phyloP scores from a whole-genome alignment of 2,797 vertebrate genomes.

The Acrossocheilus fasciatus region DNA sequence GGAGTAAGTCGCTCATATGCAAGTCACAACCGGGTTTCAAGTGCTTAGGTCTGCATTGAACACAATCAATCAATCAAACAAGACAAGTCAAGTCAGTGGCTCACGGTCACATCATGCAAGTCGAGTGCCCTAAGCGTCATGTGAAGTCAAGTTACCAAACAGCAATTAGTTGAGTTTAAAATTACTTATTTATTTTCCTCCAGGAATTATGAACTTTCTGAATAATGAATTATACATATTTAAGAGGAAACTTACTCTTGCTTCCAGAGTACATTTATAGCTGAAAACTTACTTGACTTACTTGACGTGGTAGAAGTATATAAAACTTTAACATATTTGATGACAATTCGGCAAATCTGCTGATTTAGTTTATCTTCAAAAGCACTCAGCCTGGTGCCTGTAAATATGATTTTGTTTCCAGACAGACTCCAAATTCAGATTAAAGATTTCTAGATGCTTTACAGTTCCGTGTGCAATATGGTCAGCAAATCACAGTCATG shows the following conservation, averaged over 20 bases:
- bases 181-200: background rate
- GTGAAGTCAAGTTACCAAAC: background rate
- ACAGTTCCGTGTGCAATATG: background rate
- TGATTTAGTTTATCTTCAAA: background rate
- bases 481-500: background rate
- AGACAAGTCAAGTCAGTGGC: constrained; percentile 10
- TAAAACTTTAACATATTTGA: background rate
- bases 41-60: constrained; percentile 1
- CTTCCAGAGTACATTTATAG: background rate
- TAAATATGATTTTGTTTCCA: background rate
- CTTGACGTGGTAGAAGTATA: background rate
- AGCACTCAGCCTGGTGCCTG: background rate
- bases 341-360: background rate
- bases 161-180: background rate
- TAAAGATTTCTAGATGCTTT: background rate
- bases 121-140: background rate
- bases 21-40: constrained; percentile 33
- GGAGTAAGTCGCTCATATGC: constrained; percentile 25
- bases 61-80: background rate
- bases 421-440: background rate
- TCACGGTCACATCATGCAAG: background rate
- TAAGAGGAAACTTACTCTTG: background rate
- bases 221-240: constrained; percentile 15
- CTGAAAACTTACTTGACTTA: background rate
- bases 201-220: constrained; percentile 8